Base-by-base conservation (phyloP, 2,888 invertebrate genomes). In the Alitta virens region DNA sequence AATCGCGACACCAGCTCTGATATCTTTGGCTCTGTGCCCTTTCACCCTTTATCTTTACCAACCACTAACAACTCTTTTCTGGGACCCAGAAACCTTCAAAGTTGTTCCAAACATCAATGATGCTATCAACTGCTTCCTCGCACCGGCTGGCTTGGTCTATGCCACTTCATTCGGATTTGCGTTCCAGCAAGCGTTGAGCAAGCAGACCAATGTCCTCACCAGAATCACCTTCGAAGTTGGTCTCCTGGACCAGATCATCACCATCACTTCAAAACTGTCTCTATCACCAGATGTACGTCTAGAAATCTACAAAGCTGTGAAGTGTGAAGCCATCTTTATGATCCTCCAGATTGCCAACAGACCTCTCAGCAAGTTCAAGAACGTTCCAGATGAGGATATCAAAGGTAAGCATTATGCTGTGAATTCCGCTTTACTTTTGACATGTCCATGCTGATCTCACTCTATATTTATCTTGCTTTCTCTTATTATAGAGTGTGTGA, bases 81-180 rank as follows among this genome's bases (percentile, higher is more conserved):
- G 75, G 75, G 71, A 72, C 1, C 60, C 60, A 1, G 57, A 63
- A 3, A 56, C 65, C 12, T 66, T 55, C 27, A 38, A 62, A 25
- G 52, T 40, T 1, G 63, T 65, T 0, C 75, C 75, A 12, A 68
- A 75, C 54, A 74, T 75, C 43, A 75, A 74, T 50, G 75, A 75
- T 49, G 75, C 75, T 58, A 75, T 76, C 25, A 71, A 74, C 1
- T 76, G 76, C 61, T 76, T 75, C 63, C 64, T 76, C 18, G 70
- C 74, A 1, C 76, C 76, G 1, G 75, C 76, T 14, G 75, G 75
- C 2, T 60, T 76, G 51, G 76, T 76, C 1, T 76, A 75, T 59
- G 76, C 75, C 18, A 75, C 74, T 1, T 72, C 73, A 1, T 76
- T 75, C 60, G 76, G 74, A 1, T 75, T 74, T 56, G 76, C 75